A percentile compares a stretch with the other conserved stretches of the same genome.
Evolutionary conservation across 2,113 vertebrate genomes (phyloP).

Genomic region (Solea senegalensis): DNA sequence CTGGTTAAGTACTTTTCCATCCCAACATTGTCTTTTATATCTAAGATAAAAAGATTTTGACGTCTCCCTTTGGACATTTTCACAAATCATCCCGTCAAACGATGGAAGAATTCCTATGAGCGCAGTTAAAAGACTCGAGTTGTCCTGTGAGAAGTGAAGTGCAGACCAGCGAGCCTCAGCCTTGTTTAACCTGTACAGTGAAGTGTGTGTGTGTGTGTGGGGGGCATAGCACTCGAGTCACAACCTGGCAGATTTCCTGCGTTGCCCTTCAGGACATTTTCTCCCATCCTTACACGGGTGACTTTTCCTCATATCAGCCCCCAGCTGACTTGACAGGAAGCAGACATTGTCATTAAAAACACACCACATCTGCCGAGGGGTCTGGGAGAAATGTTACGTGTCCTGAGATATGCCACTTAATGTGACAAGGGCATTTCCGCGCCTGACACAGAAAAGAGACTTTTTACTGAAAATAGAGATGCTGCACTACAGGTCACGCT

Average conservation of each 20-base stretch:
- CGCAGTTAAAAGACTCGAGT: conserved; percentile 21
- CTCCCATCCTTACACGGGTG: conserved; percentile 59
- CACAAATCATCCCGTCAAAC: conserved; percentile 36
- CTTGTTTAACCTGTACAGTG: not conserved
- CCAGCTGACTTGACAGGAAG: conserved; percentile 69
- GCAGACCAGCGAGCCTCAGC: not conserved
- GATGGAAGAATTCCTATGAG: conserved; percentile 24
- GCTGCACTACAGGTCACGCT: conserved; percentile 25
- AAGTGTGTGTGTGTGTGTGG: not conserved
- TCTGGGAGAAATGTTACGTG: conserved; percentile 64
- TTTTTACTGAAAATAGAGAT: conserved; percentile 19
- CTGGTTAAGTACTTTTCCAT: conserved; percentile 23
- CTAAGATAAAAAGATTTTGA: conserved; percentile 38
- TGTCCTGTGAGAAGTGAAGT: not conserved
- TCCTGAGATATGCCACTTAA: conserved; percentile 67
- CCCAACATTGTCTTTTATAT: conserved; percentile 34
- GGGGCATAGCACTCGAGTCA: conserved; percentile 4
- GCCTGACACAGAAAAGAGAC: conserved; percentile 46
- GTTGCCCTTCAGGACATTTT: conserved; percentile 52
- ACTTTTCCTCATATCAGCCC: conserved; percentile 65
- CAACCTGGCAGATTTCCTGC: conserved; percentile 28
- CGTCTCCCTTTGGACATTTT: conserved; percentile 28
- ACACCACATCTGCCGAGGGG: conserved; percentile 59
- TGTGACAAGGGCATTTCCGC: conserved; percentile 73
- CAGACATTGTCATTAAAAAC: conserved; percentile 72